Evolutionary conservation across 2,797 vertebrate species (phyloP), one percentile per base, ranked within the genome.

Genomic region (Coregonus ussuriensis): DNA sequence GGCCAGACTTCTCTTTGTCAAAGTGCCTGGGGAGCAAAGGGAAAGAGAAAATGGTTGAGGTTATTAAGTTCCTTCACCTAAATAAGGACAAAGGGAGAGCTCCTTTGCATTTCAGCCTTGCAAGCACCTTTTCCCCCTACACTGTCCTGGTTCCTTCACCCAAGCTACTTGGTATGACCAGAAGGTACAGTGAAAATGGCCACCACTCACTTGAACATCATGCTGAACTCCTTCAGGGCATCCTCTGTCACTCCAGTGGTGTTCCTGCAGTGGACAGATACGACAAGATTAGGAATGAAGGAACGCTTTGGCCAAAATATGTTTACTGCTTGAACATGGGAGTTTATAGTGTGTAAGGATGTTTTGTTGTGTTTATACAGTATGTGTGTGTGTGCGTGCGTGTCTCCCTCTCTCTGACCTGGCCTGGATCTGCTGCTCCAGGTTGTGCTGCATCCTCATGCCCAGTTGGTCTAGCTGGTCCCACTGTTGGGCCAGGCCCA

Each of bases 381-480:
- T 68, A 25, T 68, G 66, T 29, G 13, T 9, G 9, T 7, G 54
- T 51, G 3, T 18, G 25, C 25, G 25, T 25, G 25, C 25, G 25
- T 25, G 25, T 25, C 18, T 31, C 16, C 3, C 15, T 86, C 29
- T 54, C 47, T 53, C 75, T 14, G 86, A 99, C 98, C 98, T 96
- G 91, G 98, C 98, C 85, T 99, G 98, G 78, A 99, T 99, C 92
- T 99, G 98, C 85, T 99, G 98, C 72, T 99, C 98, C 86, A 99
- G 94, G 89, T 99, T 99, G 91, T 99, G 98, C 78, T 99, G 98
- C 98, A 99, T 99, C 85, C 98, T 96, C 98, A 99, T 99, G 77
- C 98, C 98, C 83, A 99, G 94, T 84, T 99, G 98, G 90, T 99
- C 98, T 1, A 99, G 94, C 78, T 99, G 98, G 94, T 99, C 98